These are phyloP conservation scores for Propithecus perrieri DNA, from an alignment of 2,797 vertebrate genomes.

Conservation along the genomic window DNA sequence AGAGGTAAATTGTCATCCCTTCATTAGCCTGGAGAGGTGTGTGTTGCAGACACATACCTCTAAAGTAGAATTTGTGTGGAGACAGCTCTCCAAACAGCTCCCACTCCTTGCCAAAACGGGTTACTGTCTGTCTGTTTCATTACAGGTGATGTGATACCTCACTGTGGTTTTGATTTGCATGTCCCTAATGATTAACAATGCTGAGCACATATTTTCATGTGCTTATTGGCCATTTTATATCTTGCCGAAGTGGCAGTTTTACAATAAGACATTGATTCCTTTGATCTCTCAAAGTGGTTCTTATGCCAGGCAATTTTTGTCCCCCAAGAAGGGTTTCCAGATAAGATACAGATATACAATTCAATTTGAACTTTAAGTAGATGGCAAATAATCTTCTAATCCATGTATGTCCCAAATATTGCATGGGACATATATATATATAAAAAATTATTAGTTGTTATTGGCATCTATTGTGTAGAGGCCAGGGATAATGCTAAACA, in stretches of 20 bases:
- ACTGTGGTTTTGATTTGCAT: background rate
- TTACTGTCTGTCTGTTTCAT: background rate
- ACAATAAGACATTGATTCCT: background rate
- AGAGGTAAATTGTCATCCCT: background rate
- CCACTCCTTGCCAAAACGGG: background rate
- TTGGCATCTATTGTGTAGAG: background rate
- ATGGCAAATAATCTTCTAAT: background rate
- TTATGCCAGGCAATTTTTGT: background rate
- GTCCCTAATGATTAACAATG: background rate
- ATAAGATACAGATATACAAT: background rate
- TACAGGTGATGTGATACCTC: background rate
- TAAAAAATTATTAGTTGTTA: background rate
- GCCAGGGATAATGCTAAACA: background rate
- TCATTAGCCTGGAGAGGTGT: background rate
- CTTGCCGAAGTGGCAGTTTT: background rate
- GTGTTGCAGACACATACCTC: background rate
- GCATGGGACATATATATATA: background rate
- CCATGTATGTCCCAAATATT: background rate
- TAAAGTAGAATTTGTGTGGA: background rate
- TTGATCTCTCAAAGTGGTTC: background rate
- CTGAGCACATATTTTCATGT: background rate
- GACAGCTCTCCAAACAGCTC: background rate
- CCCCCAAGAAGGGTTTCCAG: background rate
- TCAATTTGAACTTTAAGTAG: constrained; percentile 26
- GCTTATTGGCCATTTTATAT: background rate